A percentile compares a stretch with the other conserved stretches of the same genome.
Evolutionary conservation across 2,113 vertebrate genomes (phyloP).

Genomic region (Orcinus orca): DNA sequence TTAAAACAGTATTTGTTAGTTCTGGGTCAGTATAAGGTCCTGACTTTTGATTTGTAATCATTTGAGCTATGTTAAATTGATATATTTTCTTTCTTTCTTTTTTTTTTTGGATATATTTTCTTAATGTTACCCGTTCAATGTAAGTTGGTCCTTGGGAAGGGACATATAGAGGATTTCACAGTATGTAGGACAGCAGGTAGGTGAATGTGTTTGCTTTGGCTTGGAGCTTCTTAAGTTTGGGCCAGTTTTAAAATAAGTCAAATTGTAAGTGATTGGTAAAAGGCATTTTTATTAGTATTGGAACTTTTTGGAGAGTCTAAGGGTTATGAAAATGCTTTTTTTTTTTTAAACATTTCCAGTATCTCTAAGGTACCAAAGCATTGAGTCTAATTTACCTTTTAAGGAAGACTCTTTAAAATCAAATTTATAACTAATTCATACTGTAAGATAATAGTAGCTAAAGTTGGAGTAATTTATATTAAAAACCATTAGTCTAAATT

Average conservation of each 20-base stretch:
- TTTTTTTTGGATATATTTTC: background rate
- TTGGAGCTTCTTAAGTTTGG: constrained; percentile 32
- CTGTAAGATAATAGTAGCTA: constrained; percentile 23
- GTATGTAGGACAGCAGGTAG: constrained; percentile 31
- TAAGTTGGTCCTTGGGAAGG: constrained; percentile 6
- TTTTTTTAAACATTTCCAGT: background rate
- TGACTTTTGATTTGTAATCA: constrained; percentile 27
- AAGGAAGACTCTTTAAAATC: constrained; percentile 51
- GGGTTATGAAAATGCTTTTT: background rate
- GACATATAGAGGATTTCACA: constrained; percentile 8
- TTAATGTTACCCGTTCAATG: background rate
- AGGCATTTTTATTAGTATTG: constrained; percentile 53
- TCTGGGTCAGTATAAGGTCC: background rate
- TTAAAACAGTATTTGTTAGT: constrained; percentile 44
- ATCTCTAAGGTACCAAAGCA: constrained; percentile 67
- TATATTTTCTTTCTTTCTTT: background rate
- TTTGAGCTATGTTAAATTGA: constrained; percentile 38
- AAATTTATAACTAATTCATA: constrained; percentile 47
- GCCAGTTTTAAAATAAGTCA: constrained; percentile 36
- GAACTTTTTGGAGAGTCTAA: constrained; percentile 27
- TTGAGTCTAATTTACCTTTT: constrained; percentile 30
- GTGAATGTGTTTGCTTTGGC: constrained; percentile 53
- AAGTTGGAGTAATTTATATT: constrained; percentile 31
- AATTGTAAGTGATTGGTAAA: constrained; percentile 28
- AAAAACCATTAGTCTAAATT: constrained; percentile 33